These are phyloP conservation scores for Allygus modestus DNA, from an alignment of 2,888 invertebrate species.

Conservation along the genomic window DNA sequence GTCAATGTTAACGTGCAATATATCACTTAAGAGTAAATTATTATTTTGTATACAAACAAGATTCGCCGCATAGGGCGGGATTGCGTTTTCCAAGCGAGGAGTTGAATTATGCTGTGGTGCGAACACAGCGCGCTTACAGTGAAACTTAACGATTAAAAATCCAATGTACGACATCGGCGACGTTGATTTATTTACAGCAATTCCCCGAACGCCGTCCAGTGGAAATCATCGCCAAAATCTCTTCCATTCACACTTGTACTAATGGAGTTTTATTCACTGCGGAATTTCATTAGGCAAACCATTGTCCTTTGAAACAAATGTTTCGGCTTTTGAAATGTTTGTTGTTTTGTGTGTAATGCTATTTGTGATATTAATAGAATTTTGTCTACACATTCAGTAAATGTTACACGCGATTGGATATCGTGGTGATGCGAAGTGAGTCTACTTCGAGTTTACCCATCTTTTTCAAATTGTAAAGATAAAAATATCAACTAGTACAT, in stretches of 20 bases:
- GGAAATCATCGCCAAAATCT: not conserved
- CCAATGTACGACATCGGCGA: not conserved
- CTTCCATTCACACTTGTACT: not conserved
- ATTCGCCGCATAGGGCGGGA: too few species aligned
- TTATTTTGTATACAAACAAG: too few species aligned
- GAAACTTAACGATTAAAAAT: conserved; percentile 11
- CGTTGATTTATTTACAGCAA: not conserved
- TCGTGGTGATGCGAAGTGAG: not conserved
- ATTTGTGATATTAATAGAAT: not conserved
- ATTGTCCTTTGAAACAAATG: not conserved
- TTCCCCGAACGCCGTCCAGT: not conserved
- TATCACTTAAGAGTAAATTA: too few species aligned
- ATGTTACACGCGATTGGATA: not conserved
- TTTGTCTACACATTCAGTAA: not conserved
- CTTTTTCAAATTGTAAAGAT: too few species aligned
- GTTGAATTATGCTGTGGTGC: not conserved
- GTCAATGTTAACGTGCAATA: too few species aligned
- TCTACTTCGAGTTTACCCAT: not conserved
- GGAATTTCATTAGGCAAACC: conserved; percentile 7
- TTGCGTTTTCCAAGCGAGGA: not conserved
- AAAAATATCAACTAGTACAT: too few species aligned
- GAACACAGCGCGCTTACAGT: not conserved
- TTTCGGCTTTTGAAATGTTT: not conserved
- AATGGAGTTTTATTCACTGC: conserved; percentile 3
- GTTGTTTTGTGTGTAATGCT: not conserved